phyloP scores from a whole-genome alignment of 2,113 vertebrate genomes.

The Phycodurus eques region DNA sequence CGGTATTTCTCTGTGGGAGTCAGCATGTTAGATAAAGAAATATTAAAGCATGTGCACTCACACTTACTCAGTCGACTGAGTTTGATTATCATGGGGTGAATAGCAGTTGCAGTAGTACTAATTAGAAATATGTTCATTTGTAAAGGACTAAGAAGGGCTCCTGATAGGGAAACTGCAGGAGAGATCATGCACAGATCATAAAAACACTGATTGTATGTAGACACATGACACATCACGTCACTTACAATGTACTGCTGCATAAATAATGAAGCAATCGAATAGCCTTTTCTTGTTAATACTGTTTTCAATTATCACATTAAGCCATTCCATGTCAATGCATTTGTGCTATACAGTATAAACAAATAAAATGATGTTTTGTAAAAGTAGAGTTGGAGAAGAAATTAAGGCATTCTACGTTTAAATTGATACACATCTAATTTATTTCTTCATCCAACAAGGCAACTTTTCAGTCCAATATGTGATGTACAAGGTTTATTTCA shows the following conservation, averaged over 20 bases:
- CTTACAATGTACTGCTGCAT: constrained; percentile 34
- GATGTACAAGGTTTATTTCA: no score
- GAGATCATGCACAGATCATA: constrained; percentile 36
- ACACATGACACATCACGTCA: constrained; percentile 55
- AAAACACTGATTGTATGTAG: constrained; percentile 33
- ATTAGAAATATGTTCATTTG: constrained; percentile 63
- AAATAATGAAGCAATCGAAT: not conserved
- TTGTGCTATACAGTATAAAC: constrained; percentile 28
- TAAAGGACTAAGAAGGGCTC: constrained; percentile 45
- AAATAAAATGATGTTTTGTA: not conserved
- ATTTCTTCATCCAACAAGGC: constrained; percentile 17
- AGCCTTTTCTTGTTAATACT: constrained; percentile 1
- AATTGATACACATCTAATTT: constrained; percentile 47
- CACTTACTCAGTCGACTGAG: constrained; percentile 21
- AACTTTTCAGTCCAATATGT: not conserved
- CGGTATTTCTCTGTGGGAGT: constrained; percentile 14
- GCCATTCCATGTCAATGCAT: not conserved
- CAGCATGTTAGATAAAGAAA: constrained; percentile 35
- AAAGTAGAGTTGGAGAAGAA: constrained; percentile 3
- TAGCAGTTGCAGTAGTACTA: constrained; percentile 64
- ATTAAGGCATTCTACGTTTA: not conserved
- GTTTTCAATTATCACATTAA: constrained; percentile 4
- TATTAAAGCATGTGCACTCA: not conserved
- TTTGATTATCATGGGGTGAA: constrained; percentile 59
- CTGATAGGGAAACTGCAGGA: constrained; percentile 47